These are phyloP conservation scores for Drosophila hydei DNA, from an alignment of 1,140 invertebrate genomes.

Conservation along the genomic window DNA sequence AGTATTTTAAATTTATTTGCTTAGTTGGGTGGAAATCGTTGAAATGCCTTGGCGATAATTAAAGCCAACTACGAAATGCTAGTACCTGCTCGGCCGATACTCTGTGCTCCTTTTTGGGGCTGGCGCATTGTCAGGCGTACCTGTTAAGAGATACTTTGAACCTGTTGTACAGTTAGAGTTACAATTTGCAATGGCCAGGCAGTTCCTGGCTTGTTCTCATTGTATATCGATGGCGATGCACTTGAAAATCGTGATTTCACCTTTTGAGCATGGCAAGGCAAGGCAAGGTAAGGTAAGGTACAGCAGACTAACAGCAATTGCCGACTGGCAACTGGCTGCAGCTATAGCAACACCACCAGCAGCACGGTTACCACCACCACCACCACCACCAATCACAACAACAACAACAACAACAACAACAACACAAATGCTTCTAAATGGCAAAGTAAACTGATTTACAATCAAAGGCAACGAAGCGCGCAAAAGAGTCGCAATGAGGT, in stretches of 20 bases:
- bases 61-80: conserved; percentile 52
- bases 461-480: conserved; percentile 81
- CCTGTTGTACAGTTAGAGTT: conserved; percentile 82
- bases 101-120: conserved; percentile 51
- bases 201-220: conserved; percentile 43
- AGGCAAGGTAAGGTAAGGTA: conserved; percentile 42
- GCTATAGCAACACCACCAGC: conserved; percentile 13
- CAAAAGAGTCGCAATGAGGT: conserved; percentile 74
- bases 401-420: conserved; percentile 34
- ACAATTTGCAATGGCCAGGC: conserved; percentile 72
- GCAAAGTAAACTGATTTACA: conserved; percentile 83
- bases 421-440: conserved; percentile 79
- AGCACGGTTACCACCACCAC: conserved; percentile 26
- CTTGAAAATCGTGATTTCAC: conserved; percentile 83
- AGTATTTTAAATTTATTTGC: conserved; percentile 66
- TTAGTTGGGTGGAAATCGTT: conserved; percentile 61
- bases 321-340: conserved; percentile 11
- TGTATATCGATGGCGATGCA: conserved; percentile 82
- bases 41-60: conserved; percentile 78
- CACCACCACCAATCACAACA: conserved; percentile 12
- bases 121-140: conserved; percentile 63
- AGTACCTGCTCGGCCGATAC: conserved; percentile 10
- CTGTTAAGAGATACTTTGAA: conserved; percentile 82
- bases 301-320: conserved; percentile 35
- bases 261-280: conserved; percentile 67